Evolutionary conservation across 2,888 invertebrate genomes (phyloP), one percentile per base, ranked within the genome.

Genomic region (Coleophora flavipennella): DNA sequence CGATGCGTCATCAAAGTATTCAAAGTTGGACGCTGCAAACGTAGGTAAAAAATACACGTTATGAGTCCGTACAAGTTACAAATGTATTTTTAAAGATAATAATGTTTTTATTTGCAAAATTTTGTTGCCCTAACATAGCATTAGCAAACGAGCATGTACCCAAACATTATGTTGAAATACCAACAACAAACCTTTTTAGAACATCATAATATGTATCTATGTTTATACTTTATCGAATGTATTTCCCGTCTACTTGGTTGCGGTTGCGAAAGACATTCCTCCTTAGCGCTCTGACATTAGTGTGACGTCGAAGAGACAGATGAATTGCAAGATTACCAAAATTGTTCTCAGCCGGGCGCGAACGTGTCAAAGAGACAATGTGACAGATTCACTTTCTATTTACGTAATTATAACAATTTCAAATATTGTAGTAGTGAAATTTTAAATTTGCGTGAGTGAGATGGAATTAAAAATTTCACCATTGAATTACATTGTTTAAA

Each of bases 301-400:
- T 50, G 48, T 62, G 63, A 61, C 62, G 63, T 63, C 61, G 58
- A 61, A 45, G 49, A 58, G 67, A 67, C 71, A 67, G 56, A 58
- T 65, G 67, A 72, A 69, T 69, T 52, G 62, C 56, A 41, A 50
- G 55, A 55, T 49, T 57, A 53, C 60, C 59, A 50, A 67, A 71
- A 72, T 55, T 48, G 40, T 53, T 59, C 57, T 53, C 60, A 42
- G 46, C 47, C 42, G 49, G 51, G 66, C 51, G 63, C 48, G 62
- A 68, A 64, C 54, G 51, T 60, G 64, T 62, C 65, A 65, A 42
- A 58, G 46, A 51, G 55, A 71, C 69, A 71, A 73, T 70, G 51
- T 59, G 67, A 70, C 67, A 64, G 45, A 42, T 51, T 40, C 53
- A 52, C 67, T 72, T 70, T 70, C 69, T 63, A 59, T 43, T 42